These are phyloP conservation scores for Epinephelus awoara DNA, from an alignment of 2,797 vertebrate genomes.

Conservation along the genomic window DNA sequence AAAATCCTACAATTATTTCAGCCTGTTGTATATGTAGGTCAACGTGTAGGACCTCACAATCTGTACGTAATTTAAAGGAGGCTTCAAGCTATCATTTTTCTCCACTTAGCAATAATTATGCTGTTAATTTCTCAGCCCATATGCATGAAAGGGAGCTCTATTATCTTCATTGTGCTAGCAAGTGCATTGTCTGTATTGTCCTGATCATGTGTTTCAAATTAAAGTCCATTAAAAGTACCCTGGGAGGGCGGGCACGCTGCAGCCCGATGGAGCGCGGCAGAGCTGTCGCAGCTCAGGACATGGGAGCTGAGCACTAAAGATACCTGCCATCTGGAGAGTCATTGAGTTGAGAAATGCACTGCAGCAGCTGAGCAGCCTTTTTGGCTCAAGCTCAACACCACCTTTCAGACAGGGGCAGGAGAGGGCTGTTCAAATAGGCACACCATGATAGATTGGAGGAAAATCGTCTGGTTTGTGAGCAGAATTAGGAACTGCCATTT, in stretches of 20 bases:
- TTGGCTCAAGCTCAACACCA: slow-evolving; percentile 64
- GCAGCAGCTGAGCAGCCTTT: slow-evolving; percentile 64
- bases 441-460: slow-evolving; percentile 29
- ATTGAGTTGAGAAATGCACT: slow-evolving; percentile 78
- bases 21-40: neutral
- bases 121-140: slow-evolving; percentile 35
- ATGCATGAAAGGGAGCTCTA: slow-evolving; percentile 39
- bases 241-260: slow-evolving; percentile 47
- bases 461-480: slow-evolving; percentile 8
- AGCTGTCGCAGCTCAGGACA: slow-evolving; percentile 69
- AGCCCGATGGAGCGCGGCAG: slow-evolving; percentile 51
- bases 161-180: slow-evolving; percentile 55
- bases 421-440: slow-evolving; percentile 12
- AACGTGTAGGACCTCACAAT: neutral
- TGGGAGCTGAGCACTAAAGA: slow-evolving; percentile 75
- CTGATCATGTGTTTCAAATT: slow-evolving; percentile 73
- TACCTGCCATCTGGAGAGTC: slow-evolving; percentile 82
- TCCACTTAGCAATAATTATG: slow-evolving; percentile 55
- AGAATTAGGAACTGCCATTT: slow-evolving; percentile 5
- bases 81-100: slow-evolving; percentile 34
- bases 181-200: slow-evolving; percentile 52
- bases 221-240: slow-evolving; percentile 70
- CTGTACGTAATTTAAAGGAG: slow-evolving; percentile 12
- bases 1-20: slow-evolving; percentile 3
- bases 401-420: slow-evolving; percentile 40